Percentiles rank a stretch among this genome's conserved stretches.
These are phyloP conservation scores for Xerus rutilus DNA, from an alignment of 2,797 vertebrate species.

Conservation along the genomic window DNA sequence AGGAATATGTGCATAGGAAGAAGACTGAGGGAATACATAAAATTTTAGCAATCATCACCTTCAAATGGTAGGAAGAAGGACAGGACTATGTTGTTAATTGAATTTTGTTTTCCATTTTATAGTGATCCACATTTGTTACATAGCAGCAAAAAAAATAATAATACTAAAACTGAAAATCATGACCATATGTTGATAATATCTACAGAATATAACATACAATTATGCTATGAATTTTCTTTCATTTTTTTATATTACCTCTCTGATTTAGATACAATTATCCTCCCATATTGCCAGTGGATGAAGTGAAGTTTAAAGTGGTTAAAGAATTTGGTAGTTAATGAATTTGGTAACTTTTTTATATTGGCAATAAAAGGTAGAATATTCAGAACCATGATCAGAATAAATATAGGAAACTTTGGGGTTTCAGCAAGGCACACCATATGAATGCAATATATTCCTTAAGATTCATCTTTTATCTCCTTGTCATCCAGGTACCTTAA, in stretches of 20 bases:
- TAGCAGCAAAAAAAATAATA: neutral
- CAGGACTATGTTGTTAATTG: neutral
- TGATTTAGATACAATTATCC: neutral
- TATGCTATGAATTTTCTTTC: neutral
- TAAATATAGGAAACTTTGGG: neutral
- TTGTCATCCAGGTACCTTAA: neutral
- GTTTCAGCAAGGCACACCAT: neutral
- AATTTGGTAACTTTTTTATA: neutral
- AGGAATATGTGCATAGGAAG: neutral
- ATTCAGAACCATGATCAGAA: neutral
- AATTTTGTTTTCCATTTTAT: neutral
- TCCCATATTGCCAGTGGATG: neutral
- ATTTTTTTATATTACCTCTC: neutral
- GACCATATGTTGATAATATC: neutral
- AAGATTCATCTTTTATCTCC: neutral
- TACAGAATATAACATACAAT: neutral
- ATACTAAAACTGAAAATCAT: neutral
- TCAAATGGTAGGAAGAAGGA: neutral
- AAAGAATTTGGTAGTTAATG: neutral
- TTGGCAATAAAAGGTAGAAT: neutral
- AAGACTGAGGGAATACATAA: neutral
- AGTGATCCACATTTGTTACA: neutral
- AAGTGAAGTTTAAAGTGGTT: neutral
- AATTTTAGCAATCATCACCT: neutral
- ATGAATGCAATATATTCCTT: neutral